phyloP scores from a whole-genome alignment of 2,113 vertebrate species.

The Pitta sordida region DNA sequence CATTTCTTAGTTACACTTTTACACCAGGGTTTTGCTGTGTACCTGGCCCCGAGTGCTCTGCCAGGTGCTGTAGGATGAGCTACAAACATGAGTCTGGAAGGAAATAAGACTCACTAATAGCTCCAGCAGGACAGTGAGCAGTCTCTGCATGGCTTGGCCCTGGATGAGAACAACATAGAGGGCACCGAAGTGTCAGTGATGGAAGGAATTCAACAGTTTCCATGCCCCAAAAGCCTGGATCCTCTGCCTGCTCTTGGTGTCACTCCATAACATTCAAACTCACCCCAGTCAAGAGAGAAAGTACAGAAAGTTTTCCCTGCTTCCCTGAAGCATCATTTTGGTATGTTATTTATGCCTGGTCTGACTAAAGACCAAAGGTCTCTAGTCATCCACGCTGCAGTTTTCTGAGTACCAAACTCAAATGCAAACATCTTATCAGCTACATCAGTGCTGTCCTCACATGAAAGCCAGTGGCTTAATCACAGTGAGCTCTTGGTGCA shows the following conservation, averaged over 20 bases:
- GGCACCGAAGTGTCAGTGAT: background rate
- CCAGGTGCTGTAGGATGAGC: background rate
- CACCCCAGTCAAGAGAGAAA: background rate
- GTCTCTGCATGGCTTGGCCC: background rate
- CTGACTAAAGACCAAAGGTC: background rate
- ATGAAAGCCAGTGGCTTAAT: rapidly evolving
- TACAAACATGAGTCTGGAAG: background rate
- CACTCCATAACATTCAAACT: background rate
- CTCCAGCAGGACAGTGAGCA: background rate
- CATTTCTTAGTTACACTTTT: background rate
- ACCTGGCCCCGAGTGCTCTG: background rate
- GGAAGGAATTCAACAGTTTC: background rate
- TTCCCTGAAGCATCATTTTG: background rate
- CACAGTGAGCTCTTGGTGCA: background rate
- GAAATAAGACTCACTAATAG: background rate
- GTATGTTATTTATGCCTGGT: background rate
- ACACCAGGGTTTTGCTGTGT: rapidly evolving
- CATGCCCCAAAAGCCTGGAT: background rate
- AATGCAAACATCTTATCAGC: background rate
- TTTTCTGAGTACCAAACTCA: background rate
- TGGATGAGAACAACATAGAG: background rate
- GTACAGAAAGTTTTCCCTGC: background rate
- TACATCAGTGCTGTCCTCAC: rapidly evolving
- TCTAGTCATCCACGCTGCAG: background rate
- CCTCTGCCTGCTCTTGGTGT: background rate